A percentile compares a stretch with the other conserved stretches of the same genome.
Conservation (phyloP, 2,797 vertebrate genomes). For the Allobates femoralis region DNA sequence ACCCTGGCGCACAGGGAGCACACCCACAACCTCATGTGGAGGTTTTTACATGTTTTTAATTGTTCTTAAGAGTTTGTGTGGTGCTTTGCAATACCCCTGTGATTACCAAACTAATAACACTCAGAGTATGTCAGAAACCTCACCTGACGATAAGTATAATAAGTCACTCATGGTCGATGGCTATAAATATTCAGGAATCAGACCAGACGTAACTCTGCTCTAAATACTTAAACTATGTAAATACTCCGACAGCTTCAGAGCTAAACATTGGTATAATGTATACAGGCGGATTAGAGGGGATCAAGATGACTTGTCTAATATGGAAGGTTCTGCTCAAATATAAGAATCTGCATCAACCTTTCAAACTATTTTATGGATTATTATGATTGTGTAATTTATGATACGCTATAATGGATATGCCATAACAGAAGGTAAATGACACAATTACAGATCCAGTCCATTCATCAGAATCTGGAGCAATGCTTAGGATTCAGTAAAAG, state of each 20-base stretch:
- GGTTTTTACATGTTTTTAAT: no score
- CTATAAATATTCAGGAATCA: not conserved
- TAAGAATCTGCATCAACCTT: not conserved
- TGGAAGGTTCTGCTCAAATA: not conserved
- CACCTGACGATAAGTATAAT: not conserved
- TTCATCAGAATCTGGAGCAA: not conserved
- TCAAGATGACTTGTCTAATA: not conserved
- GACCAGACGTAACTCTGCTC: not conserved
- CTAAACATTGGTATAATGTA: conserved; percentile 9
- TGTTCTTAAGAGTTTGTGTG: no score
- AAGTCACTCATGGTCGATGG: not conserved
- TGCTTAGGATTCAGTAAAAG: not conserved
- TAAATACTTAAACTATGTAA: not conserved
- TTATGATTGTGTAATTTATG: not conserved
- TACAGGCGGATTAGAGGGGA: conserved; percentile 8
- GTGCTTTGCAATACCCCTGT: no score
- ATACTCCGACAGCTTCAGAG: not conserved
- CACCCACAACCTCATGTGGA: no score
- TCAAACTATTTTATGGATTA: not conserved
- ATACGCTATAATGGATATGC: not conserved
- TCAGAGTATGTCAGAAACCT: not conserved
- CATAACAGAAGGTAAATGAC: not conserved
- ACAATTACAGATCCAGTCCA: not conserved
- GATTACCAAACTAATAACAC: not conserved
- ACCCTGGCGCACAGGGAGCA: no score